Conservation (phyloP, 2,797 vertebrate species). For the Ispidina picta region DNA sequence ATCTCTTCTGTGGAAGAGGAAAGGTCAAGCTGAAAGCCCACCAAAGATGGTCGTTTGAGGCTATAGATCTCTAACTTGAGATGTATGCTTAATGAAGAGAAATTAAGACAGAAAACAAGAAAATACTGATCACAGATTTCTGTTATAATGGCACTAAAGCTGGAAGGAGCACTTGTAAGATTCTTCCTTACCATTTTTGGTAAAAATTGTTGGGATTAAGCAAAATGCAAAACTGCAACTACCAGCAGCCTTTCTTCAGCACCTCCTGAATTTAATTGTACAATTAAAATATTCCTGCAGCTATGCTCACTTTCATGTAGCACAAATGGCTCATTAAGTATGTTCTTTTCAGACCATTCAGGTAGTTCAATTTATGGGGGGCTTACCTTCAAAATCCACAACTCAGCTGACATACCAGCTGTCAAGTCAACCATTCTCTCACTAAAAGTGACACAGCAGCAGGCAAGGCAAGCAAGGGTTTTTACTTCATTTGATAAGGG, state of each 20-base stretch:
- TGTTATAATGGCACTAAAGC: background rate
- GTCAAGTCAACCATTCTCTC: background rate
- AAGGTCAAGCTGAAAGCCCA: background rate
- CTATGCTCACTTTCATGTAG: background rate
- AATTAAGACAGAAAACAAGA: background rate
- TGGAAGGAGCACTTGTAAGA: background rate
- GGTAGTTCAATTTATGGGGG: conserved; percentile 22
- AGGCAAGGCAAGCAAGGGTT: background rate
- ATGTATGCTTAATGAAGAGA: background rate
- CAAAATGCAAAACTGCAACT: background rate
- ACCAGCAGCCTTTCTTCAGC: background rate
- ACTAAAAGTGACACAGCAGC: background rate
- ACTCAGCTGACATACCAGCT: background rate
- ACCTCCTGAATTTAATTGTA: background rate
- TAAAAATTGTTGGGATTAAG: background rate
- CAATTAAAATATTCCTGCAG: background rate
- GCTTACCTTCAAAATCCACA: background rate
- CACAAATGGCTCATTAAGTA: background rate
- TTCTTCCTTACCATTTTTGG: background rate
- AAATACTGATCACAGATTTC: background rate
- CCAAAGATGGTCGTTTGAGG: background rate
- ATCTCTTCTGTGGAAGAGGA: background rate
- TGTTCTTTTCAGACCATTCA: background rate
- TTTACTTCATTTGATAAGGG: background rate
- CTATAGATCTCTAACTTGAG: background rate